These are phyloP conservation scores for Cephalopterus ornatus DNA, from an alignment of 2,113 vertebrate species.

Conservation along the genomic window DNA sequence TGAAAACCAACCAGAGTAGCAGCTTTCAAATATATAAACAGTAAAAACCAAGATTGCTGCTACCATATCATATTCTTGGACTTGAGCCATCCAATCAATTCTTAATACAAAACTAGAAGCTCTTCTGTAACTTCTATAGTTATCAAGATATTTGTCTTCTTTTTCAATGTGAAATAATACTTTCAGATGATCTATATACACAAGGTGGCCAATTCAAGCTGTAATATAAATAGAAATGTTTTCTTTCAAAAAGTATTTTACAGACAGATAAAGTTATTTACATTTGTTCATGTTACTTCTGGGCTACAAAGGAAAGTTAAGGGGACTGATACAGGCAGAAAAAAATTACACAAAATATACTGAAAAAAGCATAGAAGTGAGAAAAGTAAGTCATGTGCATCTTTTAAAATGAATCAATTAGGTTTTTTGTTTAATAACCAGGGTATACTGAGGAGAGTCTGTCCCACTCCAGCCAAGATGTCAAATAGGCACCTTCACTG, in stretches of 20 bases:
- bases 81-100: constrained; percentile 69
- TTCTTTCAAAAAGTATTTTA: constrained; percentile 78
- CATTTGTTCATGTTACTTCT: constrained; percentile 82
- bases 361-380: constrained; percentile 37
- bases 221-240: constrained; percentile 89
- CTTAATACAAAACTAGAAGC: constrained; percentile 92
- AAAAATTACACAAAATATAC: constrained; percentile 29
- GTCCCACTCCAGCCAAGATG: neutral
- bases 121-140: constrained; percentile 86
- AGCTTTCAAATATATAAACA: constrained; percentile 70
- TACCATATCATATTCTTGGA: constrained; percentile 50
- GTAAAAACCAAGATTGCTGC: constrained; percentile 70
- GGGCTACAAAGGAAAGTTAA: constrained; percentile 60
- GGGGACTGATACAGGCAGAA: neutral
- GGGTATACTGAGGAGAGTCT: neutral
- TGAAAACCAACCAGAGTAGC: constrained; percentile 66
- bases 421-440: constrained; percentile 34
- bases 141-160: constrained; percentile 86
- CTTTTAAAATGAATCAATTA: constrained; percentile 4
- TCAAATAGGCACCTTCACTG: constrained; percentile 2
- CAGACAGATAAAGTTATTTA: constrained; percentile 82
- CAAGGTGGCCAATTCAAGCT: constrained; percentile 87
- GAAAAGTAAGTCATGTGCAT: neutral
- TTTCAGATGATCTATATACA: constrained; percentile 95
- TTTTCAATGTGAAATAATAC: constrained; percentile 99